Base-by-base conservation (phyloP, 2,888 invertebrate species). In the Drosophila fungiperda region DNA sequence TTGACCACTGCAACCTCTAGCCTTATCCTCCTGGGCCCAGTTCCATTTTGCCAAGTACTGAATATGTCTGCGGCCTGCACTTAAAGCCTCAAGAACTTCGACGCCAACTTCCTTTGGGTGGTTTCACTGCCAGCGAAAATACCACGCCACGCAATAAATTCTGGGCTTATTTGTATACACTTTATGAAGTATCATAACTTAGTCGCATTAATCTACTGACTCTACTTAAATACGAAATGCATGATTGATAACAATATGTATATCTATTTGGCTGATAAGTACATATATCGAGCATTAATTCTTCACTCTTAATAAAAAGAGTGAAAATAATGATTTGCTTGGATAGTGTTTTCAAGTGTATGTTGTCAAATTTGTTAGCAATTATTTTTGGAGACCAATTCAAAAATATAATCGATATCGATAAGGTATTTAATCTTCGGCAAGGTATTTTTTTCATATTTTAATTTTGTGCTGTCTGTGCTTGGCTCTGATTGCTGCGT, bases 1-100 rank as follows among this genome's bases (percentile, higher is more conserved):
- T 89, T 77, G 23, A 77, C 89, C 74, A 73, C 89, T 80, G 84
- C 40, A 66, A 68, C 35, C 60, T 23, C 8, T 8, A 45, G 60
- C 49, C 59, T 32, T 11, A 23, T 17, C 3, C 17, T n/a, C 32
- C 49, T 23, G n/a, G n/a, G n/a, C 38, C 35, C 36, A 20, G 38
- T 32, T 57, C 29, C 53, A 50, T 54, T 72, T 48, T 29, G 8
- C n/a, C 17, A 20, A 58, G 32, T 54, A 53, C n/a, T 45, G 65
- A 62, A 53, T 53, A 54, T 63, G 62, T 69, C 64, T 70, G 54
- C 42, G 42, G 62, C 64, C 35, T 50, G 38, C 71, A 80, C 83
- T 87, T 80, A 62, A 76, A 69, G 68, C 69, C 54, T 73, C 63
- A 73, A 40, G 33, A 55, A 61, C 63, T 53, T 42, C 36, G 36